These are phyloP conservation scores for Euproctis similis DNA, from an alignment of 2,888 invertebrate species.

Conservation along the genomic window DNA sequence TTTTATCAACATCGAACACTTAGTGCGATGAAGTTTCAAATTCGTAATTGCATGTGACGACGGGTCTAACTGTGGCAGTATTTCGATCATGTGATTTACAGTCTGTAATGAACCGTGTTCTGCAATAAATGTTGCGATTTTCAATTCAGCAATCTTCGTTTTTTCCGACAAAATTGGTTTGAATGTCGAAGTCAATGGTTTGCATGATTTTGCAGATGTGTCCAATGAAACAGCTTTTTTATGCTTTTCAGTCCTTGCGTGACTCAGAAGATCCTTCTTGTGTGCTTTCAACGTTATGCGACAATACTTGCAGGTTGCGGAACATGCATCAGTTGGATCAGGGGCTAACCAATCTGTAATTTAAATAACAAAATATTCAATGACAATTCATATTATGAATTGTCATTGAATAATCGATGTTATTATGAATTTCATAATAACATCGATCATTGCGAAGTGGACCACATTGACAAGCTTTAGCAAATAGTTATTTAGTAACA, in stretches of 20 bases:
- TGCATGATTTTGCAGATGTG: constrained; percentile 4
- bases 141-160: constrained; percentile 15
- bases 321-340: too few species aligned
- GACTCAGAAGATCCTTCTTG: constrained; percentile 23
- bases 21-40: constrained; percentile 16
- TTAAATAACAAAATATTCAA: too few species aligned
- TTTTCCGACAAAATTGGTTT: constrained; percentile 10
- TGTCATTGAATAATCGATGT: too few species aligned
- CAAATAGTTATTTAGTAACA: too few species aligned
- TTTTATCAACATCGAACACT: constrained; percentile 30
- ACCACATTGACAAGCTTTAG: too few species aligned
- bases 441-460: too few species aligned
- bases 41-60: constrained; percentile 17
- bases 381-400: too few species aligned
- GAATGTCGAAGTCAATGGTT: constrained; percentile 5
- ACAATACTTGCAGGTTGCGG: constrained; percentile 19
- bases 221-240: constrained; percentile 8
- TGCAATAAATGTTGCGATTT: constrained; percentile 17
- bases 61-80: constrained; percentile 13
- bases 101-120: constrained; percentile 11
- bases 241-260: constrained; percentile 25
- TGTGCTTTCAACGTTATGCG: constrained; percentile 18
- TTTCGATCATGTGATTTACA: constrained; percentile 13
- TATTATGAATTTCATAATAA: too few species aligned
- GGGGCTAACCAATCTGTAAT: too few species aligned